Base-by-base conservation (phyloP, 2,797 vertebrate species). In the Coregonus sp. region DNA sequence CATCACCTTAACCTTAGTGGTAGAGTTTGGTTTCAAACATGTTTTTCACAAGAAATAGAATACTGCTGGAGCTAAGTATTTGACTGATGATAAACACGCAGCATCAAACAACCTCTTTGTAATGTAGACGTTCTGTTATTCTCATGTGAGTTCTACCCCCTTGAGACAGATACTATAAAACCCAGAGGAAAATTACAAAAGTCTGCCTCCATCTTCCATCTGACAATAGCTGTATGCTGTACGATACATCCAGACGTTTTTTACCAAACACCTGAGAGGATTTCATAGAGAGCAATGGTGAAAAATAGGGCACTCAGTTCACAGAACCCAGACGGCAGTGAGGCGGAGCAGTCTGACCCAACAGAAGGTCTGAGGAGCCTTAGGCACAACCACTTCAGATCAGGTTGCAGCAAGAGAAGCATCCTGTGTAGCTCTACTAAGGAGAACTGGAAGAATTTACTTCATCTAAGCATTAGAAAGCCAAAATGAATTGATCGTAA, bases 301-400 rank as follows among this genome's bases (percentile, higher is more conserved):
- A 80, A 79, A 86, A 82, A 86, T 74, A 70, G 85, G 73, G 77
- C 83, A 80, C 81, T 84, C 74, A 83, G 72, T 84, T 85, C 82
- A 31, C 52, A 31, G 50, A 80, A 79, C 81, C 79, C 83, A 81
- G 80, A 80, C 86, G 81, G 56, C 73, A 81, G 61, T 79, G 77
- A 78, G 75, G 52, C 69, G 70, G 71, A 79, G 79, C 81, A 80
- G 82, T 84, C 80, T 76, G 84, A 20, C 33, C 31, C 33, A 61
- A 79, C 78, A 85, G 79, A 77, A 81, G 77, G 79, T 78, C 75
- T 79, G 33, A 79, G 67, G 75, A 75, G 81, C 86, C 84, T 75
- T 16, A 76, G 84, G 87, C 81, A 75, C 16, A 77, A 75, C 69
- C 72, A 82, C 76, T 84, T 80, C 84, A 78, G 81, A 86, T 89